Percentiles rank a stretch among this genome's conserved stretches.
These are phyloP conservation scores for Halcyon chelicuti DNA, from an alignment of 2,797 vertebrate genomes.

Conservation along the genomic window DNA sequence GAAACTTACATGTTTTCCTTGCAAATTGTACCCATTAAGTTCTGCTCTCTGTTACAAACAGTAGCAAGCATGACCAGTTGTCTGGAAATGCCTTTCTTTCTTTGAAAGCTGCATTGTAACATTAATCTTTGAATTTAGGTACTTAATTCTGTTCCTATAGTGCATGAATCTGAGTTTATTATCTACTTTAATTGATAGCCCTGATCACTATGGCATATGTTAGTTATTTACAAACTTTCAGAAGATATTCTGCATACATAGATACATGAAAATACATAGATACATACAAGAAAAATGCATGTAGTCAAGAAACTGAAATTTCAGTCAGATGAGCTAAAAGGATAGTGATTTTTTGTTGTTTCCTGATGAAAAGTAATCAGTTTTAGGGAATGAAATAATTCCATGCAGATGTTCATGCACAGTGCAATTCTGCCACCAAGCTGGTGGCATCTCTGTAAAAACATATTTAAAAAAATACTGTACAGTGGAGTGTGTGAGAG, in stretches of 20 bases:
- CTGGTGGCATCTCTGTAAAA: not conserved
- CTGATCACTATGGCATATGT: not conserved
- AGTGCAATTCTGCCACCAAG: not conserved
- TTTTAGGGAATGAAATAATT: not conserved
- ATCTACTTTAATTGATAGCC: not conserved
- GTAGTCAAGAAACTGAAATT: not conserved
- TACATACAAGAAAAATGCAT: not conserved
- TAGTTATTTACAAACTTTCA: not conserved
- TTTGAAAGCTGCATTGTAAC: not conserved
- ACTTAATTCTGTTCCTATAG: not conserved
- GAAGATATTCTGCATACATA: not conserved
- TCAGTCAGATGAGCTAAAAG: not conserved
- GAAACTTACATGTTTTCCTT: not conserved
- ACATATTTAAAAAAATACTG: not conserved
- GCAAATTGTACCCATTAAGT: not conserved
- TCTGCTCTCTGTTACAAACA: not conserved
- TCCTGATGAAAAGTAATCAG: not conserved
- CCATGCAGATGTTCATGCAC: not conserved
- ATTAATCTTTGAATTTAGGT: not conserved
- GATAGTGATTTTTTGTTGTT: not conserved
- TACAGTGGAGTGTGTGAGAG: no score
- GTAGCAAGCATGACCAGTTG: rapidly evolving
- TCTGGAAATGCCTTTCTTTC: not conserved
- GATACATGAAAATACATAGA: not conserved
- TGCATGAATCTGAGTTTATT: not conserved